Percentiles rank a stretch among this genome's conserved stretches.
Conservation (phyloP, 2,113 vertebrate genomes). For the Pelobates fuscus region DNA sequence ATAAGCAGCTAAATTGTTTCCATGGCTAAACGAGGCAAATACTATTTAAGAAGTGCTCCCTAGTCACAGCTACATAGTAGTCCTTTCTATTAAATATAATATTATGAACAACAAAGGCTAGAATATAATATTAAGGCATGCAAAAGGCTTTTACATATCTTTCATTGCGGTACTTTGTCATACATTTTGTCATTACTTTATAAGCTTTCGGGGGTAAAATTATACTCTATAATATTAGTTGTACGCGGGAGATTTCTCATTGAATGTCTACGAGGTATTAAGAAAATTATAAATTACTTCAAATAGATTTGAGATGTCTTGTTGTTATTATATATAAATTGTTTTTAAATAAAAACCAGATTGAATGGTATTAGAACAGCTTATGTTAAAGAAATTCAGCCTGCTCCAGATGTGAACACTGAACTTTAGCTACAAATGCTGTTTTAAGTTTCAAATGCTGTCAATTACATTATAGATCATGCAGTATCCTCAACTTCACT, state of each 20-base stretch:
- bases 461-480: constrained; percentile 35
- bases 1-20: too few relatives aligned
- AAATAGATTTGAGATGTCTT: constrained; percentile 16
- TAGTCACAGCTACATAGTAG: too few relatives aligned
- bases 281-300: constrained; percentile 25
- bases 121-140: neutral
- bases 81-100: too few relatives aligned
- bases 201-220: neutral
- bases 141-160: neutral
- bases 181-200: neutral
- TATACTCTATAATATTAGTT: neutral
- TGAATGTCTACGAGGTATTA: constrained; percentile 14
- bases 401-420: constrained; percentile 29
- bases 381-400: constrained; percentile 24
- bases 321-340: constrained; percentile 35
- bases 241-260: constrained; percentile 3
- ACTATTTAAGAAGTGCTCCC: too few relatives aligned
- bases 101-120: too few relatives aligned
- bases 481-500: constrained; percentile 28
- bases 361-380: constrained; percentile 32
- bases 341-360: constrained; percentile 25
- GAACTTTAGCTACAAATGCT: constrained; percentile 21
- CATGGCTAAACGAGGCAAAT: too few relatives aligned
- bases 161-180: neutral
- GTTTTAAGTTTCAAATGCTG: constrained; percentile 42